Conservation (phyloP, 30 jellyfish, hydroid and myxozoan genomes). For the Aurelia aurita region DNA sequence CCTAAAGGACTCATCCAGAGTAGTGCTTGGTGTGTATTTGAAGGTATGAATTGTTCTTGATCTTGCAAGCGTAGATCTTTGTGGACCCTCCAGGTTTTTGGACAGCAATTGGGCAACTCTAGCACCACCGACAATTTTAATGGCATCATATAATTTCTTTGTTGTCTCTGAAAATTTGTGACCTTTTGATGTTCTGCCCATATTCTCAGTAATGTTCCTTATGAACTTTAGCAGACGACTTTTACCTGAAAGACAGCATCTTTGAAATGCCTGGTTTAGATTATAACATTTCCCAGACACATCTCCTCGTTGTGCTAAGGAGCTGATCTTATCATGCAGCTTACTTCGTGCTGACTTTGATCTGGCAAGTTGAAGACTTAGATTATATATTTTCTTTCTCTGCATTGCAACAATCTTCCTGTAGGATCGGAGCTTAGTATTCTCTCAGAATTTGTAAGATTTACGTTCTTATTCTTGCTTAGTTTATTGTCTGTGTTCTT, state of each 20-base stretch:
- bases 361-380: conserved; percentile 3
- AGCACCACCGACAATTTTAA: too few relatives aligned
- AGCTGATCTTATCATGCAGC: not conserved
- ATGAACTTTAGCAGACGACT: too few relatives aligned
- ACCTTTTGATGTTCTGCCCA: too few relatives aligned
- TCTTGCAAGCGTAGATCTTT: too few relatives aligned
- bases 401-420: not conserved
- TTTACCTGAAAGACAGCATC: not conserved
- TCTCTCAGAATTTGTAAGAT: not conserved
- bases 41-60: too few relatives aligned
- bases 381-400: conserved; percentile 10
- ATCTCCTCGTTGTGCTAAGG: conserved; percentile 30
- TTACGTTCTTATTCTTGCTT: not conserved
- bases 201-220: too few relatives aligned
- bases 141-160: too few relatives aligned
- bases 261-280: conserved; percentile 1
- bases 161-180: too few relatives aligned
- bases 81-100: conserved; percentile 16
- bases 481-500: not conserved
- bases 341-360: not conserved
- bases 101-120: too few relatives aligned
- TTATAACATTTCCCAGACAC: too few relatives aligned
- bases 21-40: too few relatives aligned
- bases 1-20: not conserved
- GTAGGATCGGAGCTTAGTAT: not conserved